Conservation (phyloP, 1,140 invertebrate species). For the Arion vulgaris region DNA sequence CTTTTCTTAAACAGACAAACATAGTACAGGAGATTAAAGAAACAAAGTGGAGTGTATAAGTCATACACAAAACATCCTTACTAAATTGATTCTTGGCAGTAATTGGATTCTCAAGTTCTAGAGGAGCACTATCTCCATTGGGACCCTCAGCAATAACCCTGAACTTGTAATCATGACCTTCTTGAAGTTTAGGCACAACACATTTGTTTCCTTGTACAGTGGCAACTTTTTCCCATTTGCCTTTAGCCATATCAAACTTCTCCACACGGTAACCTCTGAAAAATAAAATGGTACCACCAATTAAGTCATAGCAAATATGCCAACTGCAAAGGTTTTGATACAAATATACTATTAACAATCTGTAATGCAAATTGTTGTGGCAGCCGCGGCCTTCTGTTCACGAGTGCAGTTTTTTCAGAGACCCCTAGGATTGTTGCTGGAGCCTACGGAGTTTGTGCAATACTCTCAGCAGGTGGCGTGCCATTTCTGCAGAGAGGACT, state of each 20-base stretch:
- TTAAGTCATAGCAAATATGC: background rate
- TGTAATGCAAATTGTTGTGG: too few relatives aligned
- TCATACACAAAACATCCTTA: constrained; percentile 70
- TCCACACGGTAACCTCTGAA: constrained; percentile 93
- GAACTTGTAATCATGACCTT: constrained; percentile 91
- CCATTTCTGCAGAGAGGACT: too few relatives aligned
- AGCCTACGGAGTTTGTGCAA: too few relatives aligned
- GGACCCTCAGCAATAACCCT: constrained; percentile 94
- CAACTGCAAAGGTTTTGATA: too few relatives aligned
- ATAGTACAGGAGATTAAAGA: too few relatives aligned
- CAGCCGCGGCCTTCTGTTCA: too few relatives aligned
- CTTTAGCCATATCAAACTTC: constrained; percentile 94
- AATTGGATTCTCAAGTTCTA: constrained; percentile 91
- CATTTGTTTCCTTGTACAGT: constrained; percentile 55
- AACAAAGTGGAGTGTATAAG: too few relatives aligned
- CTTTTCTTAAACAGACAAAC: too few relatives aligned
- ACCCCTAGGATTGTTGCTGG: too few relatives aligned
- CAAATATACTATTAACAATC: too few relatives aligned
- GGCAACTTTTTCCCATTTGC: constrained; percentile 91
- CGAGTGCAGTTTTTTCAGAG: too few relatives aligned
- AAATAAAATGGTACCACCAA: constrained; percentile 73
- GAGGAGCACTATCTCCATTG: constrained; percentile 93
- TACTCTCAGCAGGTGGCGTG: too few relatives aligned
- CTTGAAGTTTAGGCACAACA: constrained; percentile 82
- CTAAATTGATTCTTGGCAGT: constrained; percentile 95